Base-by-base conservation (phyloP, 2,113 vertebrate species). In the Melierax canorus region DNA sequence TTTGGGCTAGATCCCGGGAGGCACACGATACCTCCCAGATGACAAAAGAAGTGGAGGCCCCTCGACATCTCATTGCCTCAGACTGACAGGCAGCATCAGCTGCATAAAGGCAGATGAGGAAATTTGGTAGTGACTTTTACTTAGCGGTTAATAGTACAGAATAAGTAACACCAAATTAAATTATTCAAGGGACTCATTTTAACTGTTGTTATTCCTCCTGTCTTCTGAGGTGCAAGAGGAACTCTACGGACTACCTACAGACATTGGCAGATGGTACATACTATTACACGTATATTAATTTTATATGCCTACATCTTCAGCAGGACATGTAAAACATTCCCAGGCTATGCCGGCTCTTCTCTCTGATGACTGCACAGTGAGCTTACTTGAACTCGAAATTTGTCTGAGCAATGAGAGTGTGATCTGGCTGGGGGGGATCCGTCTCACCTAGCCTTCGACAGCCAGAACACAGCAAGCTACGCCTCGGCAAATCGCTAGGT, bases 401-500 rank as follows among this genome's bases (percentile, higher is more conserved):
- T 13, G 17, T 6, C 64, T 36, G 85, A 83, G 85, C 72, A 12
- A 10, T 0, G 7, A 11, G 24, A 17, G 45, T 0, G 4, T 1
- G 29, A 12, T 21, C 21, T 12, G 48, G 34, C 48, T 12, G 24
- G 58, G 13, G 27, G 53, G 64, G n/a, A 41, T 6, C 20, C 1
- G 3, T 20, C 89, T 58, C 56, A 8, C n/a, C 63, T 4, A 7
- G 24, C 55, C 38, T 36, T 18, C 2, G 3, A 8, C 59, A 73
- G 76, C n/a, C 86, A n/a, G 76, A 26, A 10, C 21, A 2, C n/a
- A 2, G 60, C 26, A 2, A 66, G 60, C 78, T 15, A 9, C 7
- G 4, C 62, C 53, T 13, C n/a, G 1, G 79, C 71, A 14, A 2
- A 39, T 5, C 5, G 1, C 71, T 11, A 4, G 13, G 23, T 17